Conservation (phyloP, 2,888 invertebrate species). For the Drosophila pseudotakahashii region DNA sequence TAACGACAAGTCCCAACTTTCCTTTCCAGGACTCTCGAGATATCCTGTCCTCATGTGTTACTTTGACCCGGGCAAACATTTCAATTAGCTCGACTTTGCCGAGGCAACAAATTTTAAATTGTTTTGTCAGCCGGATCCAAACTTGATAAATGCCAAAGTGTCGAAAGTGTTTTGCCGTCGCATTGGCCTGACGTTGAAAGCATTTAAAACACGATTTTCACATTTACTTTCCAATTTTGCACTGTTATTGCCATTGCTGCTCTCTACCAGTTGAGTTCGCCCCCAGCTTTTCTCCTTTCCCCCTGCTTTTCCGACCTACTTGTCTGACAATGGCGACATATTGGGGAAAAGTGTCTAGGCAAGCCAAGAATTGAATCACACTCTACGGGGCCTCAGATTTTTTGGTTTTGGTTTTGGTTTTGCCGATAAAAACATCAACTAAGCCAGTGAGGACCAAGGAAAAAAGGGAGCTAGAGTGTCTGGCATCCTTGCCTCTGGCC, state of each 20-base stretch:
- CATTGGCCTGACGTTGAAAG: slow-evolving; percentile 50
- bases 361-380: slow-evolving; percentile 62
- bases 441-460: slow-evolving; percentile 20
- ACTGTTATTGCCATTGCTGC: slow-evolving; percentile 52
- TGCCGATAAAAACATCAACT: slow-evolving; percentile 59
- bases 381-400: slow-evolving; percentile 48
- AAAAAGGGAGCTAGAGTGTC: slow-evolving; percentile 9
- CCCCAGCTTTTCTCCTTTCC: neutral
- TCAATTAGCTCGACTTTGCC: slow-evolving; percentile 60
- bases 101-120: slow-evolving; percentile 59
- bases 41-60: slow-evolving; percentile 22
- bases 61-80: slow-evolving; percentile 56
- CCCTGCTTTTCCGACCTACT: slow-evolving; percentile 21
- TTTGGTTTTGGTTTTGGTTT: slow-evolving; percentile 53
- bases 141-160: slow-evolving; percentile 77
- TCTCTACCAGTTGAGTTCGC: slow-evolving; percentile 27
- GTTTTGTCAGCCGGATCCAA: slow-evolving; percentile 61
- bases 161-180: slow-evolving; percentile 49
- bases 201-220: slow-evolving; percentile 78
- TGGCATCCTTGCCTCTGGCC: slow-evolving; percentile 27
- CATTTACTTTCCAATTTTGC: slow-evolving; percentile 74
- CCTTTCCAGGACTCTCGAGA: slow-evolving; percentile 25
- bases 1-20: slow-evolving; percentile 20
- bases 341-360: slow-evolving; percentile 62
- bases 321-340: slow-evolving; percentile 58